A percentile compares a stretch with the other conserved stretches of the same genome.
Conservation (phyloP, 2,888 invertebrate genomes). For the Tethea ocularis region DNA sequence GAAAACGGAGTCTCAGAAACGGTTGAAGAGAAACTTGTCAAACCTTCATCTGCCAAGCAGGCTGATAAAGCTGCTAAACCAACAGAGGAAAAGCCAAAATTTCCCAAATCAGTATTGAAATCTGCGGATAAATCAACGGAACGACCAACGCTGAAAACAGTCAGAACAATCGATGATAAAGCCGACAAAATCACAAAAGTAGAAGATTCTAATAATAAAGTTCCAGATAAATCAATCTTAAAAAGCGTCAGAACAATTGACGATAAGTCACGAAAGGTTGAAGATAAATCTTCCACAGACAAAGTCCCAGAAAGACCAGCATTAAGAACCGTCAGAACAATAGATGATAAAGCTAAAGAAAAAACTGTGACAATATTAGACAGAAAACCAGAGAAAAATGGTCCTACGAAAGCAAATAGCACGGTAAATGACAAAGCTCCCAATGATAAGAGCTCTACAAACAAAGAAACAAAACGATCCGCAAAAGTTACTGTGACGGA, state of each 20-base stretch:
- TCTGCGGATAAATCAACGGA: constrained; percentile 39
- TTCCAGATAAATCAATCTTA: constrained; percentile 59
- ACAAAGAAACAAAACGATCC: constrained; percentile 43
- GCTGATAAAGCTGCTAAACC: constrained; percentile 60
- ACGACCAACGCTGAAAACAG: constrained; percentile 29
- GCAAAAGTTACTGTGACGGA: constrained; percentile 43
- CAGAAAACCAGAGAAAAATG: constrained; percentile 63
- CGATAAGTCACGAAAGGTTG: constrained; percentile 48
- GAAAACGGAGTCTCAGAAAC: constrained; percentile 68
- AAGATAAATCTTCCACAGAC: constrained; percentile 51
- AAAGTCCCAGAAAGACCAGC: constrained; percentile 61
- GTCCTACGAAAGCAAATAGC: constrained; percentile 47
- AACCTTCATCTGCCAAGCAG: constrained; percentile 71
- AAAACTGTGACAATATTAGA: constrained; percentile 75
- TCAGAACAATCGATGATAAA: constrained; percentile 26
- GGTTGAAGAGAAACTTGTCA: constrained; percentile 70
- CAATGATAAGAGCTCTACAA: constrained; percentile 35
- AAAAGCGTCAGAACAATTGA: constrained; percentile 73
- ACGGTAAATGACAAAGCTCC: constrained; percentile 41
- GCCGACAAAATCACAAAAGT: constrained; percentile 21
- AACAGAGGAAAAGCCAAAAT: constrained; percentile 67
- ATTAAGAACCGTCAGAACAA: constrained; percentile 68
- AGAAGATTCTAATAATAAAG: constrained; percentile 54
- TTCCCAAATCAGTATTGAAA: constrained; percentile 61
- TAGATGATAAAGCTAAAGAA: constrained; percentile 74